Evolutionary conservation across 2,888 invertebrate species (phyloP).

Genomic region (Nysson spinosus): DNA sequence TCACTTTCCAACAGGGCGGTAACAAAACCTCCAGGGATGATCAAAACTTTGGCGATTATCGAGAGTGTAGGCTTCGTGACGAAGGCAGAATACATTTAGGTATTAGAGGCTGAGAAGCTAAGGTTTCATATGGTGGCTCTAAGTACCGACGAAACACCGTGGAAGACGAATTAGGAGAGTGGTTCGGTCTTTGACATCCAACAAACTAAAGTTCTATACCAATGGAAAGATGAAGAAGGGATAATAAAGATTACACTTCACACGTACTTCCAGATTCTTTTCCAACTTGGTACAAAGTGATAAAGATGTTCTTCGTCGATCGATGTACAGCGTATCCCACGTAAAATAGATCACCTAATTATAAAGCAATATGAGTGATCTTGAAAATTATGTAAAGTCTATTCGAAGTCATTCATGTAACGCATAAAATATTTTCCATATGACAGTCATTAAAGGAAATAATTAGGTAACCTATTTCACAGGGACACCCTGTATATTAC

Average conservation of each 20-base stretch:
- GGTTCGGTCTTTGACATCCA: constrained; percentile 4
- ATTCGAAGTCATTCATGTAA: no score
- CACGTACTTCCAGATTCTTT: not conserved
- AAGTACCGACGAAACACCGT: constrained; percentile 9
- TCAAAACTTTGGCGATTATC: constrained; percentile 36
- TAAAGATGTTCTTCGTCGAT: no score
- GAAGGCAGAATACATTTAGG: not conserved
- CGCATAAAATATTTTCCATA: no score
- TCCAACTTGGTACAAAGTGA: no score
- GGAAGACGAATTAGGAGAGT: constrained; percentile 14
- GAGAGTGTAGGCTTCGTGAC: not conserved
- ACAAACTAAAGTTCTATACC: constrained; percentile 10
- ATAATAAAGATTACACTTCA: not conserved
- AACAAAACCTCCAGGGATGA: constrained; percentile 4
- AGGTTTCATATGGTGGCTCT: not conserved
- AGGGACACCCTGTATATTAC: no score
- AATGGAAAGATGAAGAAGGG: not conserved
- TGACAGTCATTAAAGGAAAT: no score
- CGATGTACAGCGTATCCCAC: no score
- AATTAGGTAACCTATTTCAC: no score
- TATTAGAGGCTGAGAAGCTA: not conserved
- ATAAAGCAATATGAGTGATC: no score
- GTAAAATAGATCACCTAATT: no score
- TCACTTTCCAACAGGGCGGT: constrained; percentile 2
- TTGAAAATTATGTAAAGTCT: no score